Conservation (phyloP, 2,113 vertebrate species). For the Ahaetulla prasina region DNA sequence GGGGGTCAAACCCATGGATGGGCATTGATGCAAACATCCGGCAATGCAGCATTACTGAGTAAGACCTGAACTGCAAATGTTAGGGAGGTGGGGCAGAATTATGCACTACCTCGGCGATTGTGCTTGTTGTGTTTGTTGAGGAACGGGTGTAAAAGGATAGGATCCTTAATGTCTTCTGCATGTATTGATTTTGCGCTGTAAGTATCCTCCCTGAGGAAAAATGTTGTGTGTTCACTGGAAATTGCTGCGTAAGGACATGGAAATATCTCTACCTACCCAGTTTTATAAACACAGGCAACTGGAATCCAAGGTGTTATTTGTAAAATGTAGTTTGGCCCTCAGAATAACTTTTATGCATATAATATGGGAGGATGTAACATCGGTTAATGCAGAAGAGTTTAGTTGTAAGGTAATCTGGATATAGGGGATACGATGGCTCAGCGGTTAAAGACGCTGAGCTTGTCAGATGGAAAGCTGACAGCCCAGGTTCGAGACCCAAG, state of each 20-base stretch:
- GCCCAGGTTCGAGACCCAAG: too few species aligned
- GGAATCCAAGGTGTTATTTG: neutral
- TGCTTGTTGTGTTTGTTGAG: neutral
- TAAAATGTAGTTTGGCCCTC: neutral
- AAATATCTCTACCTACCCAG: neutral
- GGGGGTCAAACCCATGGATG: neutral
- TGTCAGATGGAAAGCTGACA: too few species aligned
- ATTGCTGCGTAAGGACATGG: neutral
- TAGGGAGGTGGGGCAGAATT: too few species aligned
- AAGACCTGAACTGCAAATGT: neutral
- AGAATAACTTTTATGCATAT: neutral
- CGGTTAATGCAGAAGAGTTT: neutral
- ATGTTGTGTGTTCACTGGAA: neutral
- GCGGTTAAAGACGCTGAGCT: too few species aligned
- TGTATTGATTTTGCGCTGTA: neutral
- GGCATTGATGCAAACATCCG: neutral
- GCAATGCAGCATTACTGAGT: neutral
- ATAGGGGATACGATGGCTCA: too few species aligned
- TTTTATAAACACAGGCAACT: neutral
- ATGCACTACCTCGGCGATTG: neutral
- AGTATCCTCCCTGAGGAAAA: neutral
- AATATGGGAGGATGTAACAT: neutral
- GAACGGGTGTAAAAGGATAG: too few species aligned
- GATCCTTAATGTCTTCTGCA: neutral
- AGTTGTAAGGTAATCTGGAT: too few species aligned